Base-by-base conservation (phyloP, 2,113 vertebrate species). In the Trogon melanurus region DNA sequence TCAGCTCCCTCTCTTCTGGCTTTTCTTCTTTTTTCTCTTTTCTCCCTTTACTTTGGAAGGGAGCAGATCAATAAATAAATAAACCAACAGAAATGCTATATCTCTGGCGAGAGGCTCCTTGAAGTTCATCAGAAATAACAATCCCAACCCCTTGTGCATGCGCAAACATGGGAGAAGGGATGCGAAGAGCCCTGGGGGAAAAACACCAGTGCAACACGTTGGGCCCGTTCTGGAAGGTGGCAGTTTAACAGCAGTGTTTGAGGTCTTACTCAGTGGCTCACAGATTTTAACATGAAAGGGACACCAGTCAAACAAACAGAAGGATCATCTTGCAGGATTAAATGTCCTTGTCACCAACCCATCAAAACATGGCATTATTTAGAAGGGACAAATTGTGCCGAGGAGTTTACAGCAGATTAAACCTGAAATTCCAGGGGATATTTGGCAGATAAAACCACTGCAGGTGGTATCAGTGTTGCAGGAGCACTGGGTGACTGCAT, bases 21-120 rank as follows among this genome's bases (percentile, higher is more conserved):
- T 89, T 65, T 30, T 79, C 53, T 53, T 60, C 76, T 64, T 58
- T 60, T 72, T 62, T 67, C 38, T 79, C 69, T 92, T 86, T 70
- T 82, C 88, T 94, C 47, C 61, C 73, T 53, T 84, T 16, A 4
- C 94, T 83, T 88, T 70, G 72, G 86, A 83, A 88, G 22, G 56
- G 47, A 95, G 60, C 41, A 53, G 91, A 95, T 97, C 95, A 57
- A 96, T 95, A 89, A 95, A 91, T 92, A 96, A 94, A 96, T 75
- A 95, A 95, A 91, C 91, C 79, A 79, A 58, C 61, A 71, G 89
- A 95, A 95, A 91, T 71, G 73, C 86, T 86, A 80, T 64, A 93
- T 87, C 83, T 78, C 79, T 4, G 4, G 65, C 0, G 4, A 89
- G 85, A 74, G 48, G 65, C 30, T 34, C 79, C 95, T 95, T 94